These are phyloP conservation scores for Polia nebulosa DNA, from an alignment of 2,888 invertebrate species.

Conservation along the genomic window DNA sequence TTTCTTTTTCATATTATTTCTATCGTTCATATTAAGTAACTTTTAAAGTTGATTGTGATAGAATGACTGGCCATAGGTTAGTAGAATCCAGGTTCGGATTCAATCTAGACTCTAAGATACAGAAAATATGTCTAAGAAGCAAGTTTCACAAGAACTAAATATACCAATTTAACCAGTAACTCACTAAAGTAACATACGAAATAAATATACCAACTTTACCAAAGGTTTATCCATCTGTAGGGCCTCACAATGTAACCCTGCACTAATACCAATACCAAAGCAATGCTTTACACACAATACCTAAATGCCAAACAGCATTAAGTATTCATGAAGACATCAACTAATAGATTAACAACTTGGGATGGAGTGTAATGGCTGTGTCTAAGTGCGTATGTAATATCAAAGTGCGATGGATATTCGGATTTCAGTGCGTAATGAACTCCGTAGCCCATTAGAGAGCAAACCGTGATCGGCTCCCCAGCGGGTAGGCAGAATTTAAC, in stretches of 20 bases:
- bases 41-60: not conserved
- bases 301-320: conserved; percentile 57
- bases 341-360: conserved; percentile 63
- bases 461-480: conserved; percentile 46
- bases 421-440: conserved; percentile 57
- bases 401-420: conserved; percentile 59
- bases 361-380: conserved; percentile 55
- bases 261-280: conserved; percentile 25
- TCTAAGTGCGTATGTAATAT: conserved; percentile 60
- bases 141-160: not conserved
- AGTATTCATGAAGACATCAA: conserved; percentile 64
- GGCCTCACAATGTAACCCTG: conserved; percentile 5
- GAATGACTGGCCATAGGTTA: no score
- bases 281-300: conserved; percentile 44
- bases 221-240: conserved; percentile 1
- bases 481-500: conserved; percentile 38
- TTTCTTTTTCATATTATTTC: not conserved
- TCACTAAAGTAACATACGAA: not conserved
- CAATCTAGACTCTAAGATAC: not conserved
- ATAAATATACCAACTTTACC: not conserved
- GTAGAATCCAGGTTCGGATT: not conserved
- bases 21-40: not conserved
- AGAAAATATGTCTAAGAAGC: not conserved
- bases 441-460: conserved; percentile 48
- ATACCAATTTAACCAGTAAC: conserved; percentile 3